These are phyloP conservation scores for Remorina albescens DNA, from an alignment of 2,797 vertebrate genomes.

Conservation along the genomic window DNA sequence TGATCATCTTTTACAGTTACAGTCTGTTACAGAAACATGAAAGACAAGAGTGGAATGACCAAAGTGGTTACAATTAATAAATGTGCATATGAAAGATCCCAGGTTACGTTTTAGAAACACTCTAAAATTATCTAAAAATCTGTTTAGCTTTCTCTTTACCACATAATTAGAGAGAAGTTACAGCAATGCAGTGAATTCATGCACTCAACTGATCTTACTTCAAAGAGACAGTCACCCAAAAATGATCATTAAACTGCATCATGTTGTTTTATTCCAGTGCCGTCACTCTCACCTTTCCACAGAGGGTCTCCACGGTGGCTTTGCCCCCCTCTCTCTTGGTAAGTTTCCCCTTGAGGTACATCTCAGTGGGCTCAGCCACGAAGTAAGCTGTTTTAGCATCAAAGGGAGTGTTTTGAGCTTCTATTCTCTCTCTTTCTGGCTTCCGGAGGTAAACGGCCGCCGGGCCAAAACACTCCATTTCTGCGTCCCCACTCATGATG, in stretches of 20 bases:
- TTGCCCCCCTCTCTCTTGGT: conserved; percentile 88
- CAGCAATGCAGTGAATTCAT: neutral
- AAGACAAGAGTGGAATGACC: neutral
- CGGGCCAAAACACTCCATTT: conserved; percentile 90
- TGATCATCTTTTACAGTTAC: conserved; percentile 89
- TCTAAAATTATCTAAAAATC: neutral
- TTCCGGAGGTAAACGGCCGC: conserved; percentile 91
- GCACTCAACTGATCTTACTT: neutral
- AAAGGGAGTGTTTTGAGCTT: conserved; percentile 91
- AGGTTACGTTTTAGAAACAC: neutral
- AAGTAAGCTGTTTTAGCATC: conserved; percentile 91
- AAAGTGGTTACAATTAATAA: neutral
- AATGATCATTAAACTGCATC: neutral
- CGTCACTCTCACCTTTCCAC: conserved; percentile 82
- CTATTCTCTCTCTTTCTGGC: conserved; percentile 89
- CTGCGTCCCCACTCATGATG: conserved; percentile 75
- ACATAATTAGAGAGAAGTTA: neutral
- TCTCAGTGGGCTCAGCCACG: conserved; percentile 85
- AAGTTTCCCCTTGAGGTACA: conserved; percentile 90
- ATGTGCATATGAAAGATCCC: conserved; percentile 34
- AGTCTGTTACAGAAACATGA: conserved; percentile 67
- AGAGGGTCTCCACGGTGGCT: conserved; percentile 88
- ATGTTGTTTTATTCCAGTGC: neutral
- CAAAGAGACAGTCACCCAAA: neutral
- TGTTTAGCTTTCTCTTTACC: neutral